Evolutionary conservation across 2,888 invertebrate species (phyloP).

Genomic region (Microctonus hyperodae): DNA sequence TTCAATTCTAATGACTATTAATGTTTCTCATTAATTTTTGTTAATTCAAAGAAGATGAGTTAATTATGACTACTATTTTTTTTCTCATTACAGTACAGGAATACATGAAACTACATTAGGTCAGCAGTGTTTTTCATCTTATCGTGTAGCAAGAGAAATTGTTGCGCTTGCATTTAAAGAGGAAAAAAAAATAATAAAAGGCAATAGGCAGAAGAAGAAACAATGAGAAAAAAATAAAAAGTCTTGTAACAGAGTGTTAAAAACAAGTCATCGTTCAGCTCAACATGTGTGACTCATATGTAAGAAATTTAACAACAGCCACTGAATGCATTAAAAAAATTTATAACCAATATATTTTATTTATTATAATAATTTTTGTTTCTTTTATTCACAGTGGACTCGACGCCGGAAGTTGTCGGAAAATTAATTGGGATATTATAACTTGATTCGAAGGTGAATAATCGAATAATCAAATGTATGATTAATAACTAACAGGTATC

Average conservation of each 20-base stretch:
- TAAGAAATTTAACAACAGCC: conserved; percentile 1
- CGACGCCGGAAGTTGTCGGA: not conserved
- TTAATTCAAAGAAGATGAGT: not conserved
- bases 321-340: not conserved
- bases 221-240: not conserved
- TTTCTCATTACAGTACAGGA: not conserved
- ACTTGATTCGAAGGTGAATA: not conserved
- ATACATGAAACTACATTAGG: not conserved
- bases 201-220: not conserved
- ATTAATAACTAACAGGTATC: not conserved
- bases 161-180: not conserved
- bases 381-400: not conserved
- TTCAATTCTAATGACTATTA: not conserved
- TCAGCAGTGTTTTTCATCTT: not conserved
- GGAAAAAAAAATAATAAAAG: not conserved
- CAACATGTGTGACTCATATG: conserved; percentile 14
- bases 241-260: not conserved
- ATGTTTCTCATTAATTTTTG: not conserved
- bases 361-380: not conserved
- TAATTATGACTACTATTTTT: not conserved
- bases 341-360: not conserved
- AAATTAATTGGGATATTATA: not conserved
- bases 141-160: conserved; percentile 3
- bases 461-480: too few relatives aligned
- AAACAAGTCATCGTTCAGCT: conserved; percentile 13